Evolutionary conservation across 2,888 invertebrate species (phyloP), one percentile per base, ranked within the genome.

Genomic region (Mallateleia sp.): DNA sequence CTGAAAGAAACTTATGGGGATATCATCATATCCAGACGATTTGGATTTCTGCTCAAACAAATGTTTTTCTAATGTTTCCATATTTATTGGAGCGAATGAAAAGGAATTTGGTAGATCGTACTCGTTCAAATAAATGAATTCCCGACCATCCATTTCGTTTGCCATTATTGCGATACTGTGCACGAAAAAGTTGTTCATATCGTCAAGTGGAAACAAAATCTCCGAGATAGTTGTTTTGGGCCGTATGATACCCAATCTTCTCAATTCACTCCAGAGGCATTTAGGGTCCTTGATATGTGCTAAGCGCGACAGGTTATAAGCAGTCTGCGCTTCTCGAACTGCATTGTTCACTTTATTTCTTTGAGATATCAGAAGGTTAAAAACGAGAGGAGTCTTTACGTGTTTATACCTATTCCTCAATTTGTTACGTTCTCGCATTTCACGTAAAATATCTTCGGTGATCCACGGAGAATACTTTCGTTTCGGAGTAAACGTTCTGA

Each of bases 151-250:
- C 24, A 28, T 28, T 2, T 15, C 18, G n/a, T n/a, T 1, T 2
- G 15, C 47, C 2, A 66, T 20, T 9, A 9, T 22, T 1, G 38
- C 8, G 8, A 54, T 20, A 14, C 24, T 25, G 34, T 58, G 42
- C 15, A 79, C 50, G 32, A 69, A 79, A 24, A 42, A 79, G 28
- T 50, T 42, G 47, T 79, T 69, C 15, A 69, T 28, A 14, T 54
- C 45, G n/a, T 67, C 47, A 8, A 28, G 22, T n/a, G 77, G 22
- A 18, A 25, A 66, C 18, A 18, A 20, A 22, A 6, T 52, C 4
- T 6, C 11, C 6, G 22, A 9, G 18, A 18, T 2, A 25, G 0
- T 14, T n/a, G 18, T 5, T 45, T 54, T 45, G 14, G 45, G 42
- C 20, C 24, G 15, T 4, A 74, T 56, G 20, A 82, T 60, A 20